Conservation (phyloP, 2,113 vertebrate species). For the Acanthochromis polyacanthus region DNA sequence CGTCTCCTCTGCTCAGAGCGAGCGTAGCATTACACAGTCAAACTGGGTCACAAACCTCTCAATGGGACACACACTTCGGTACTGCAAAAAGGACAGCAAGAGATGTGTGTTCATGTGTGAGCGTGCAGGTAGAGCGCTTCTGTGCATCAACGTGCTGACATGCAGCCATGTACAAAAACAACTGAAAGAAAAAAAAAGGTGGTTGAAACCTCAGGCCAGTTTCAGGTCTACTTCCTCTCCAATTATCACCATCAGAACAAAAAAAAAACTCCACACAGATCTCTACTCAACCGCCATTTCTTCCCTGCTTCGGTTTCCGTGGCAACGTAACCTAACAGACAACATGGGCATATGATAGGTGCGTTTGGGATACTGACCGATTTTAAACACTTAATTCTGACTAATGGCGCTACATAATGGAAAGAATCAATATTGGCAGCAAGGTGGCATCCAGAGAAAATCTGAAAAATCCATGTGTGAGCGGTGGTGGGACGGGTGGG, state of each 20-base stretch:
- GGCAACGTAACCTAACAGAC: conserved; percentile 70
- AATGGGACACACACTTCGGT: conserved; percentile 50
- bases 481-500: background rate
- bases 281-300: conserved; percentile 34
- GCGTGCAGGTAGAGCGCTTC: conserved; percentile 24
- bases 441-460: conserved; percentile 32
- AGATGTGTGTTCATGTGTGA: conserved; percentile 17
- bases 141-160: conserved; percentile 20
- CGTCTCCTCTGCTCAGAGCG: conserved; percentile 40
- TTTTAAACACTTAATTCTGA: conserved; percentile 64
- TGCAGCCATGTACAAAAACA: conserved; percentile 12
- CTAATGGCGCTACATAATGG: conserved; percentile 62
- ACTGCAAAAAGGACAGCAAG: conserved; percentile 46
- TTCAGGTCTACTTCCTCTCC: conserved; percentile 53
- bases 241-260: conserved; percentile 49
- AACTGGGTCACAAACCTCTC: conserved; percentile 78
- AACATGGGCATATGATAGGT: conserved; percentile 22
- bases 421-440: conserved; percentile 56
- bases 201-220: conserved; percentile 47
- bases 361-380: conserved; percentile 49
- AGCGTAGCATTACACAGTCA: conserved; percentile 66
- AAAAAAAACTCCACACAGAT: conserved; percentile 30
- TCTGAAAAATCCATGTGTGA: conserved; percentile 46
- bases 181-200: background rate
- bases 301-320: conserved; percentile 55